phyloP scores from a whole-genome alignment of 2,888 invertebrate species.

The Cremastinae sp. region DNA sequence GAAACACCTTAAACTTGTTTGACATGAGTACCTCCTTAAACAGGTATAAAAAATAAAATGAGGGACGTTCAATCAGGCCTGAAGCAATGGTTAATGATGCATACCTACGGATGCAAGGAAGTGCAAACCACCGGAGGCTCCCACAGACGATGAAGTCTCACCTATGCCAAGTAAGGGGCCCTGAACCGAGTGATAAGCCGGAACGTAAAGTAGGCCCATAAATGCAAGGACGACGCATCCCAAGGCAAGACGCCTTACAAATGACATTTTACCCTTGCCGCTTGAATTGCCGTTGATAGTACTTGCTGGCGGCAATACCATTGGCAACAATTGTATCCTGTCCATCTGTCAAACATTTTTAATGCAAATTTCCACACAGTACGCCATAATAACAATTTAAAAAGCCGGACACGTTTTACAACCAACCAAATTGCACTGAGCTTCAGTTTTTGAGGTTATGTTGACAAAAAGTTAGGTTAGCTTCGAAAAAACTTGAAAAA shows the following conservation, averaged over 20 bases:
- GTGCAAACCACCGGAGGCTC: constrained; percentile 71
- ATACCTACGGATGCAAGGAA: constrained; percentile 76
- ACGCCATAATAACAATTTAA: no score
- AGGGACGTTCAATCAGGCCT: constrained; percentile 11
- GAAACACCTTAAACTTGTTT: no score
- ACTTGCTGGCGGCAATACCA: constrained; percentile 75
- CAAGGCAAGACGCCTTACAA: constrained; percentile 73
- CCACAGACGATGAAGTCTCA: constrained; percentile 74
- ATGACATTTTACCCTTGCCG: constrained; percentile 73
- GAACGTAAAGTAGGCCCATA: constrained; percentile 76
- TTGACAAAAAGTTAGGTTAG: not conserved
- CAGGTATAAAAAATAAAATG: not conserved
- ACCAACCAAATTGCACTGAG: not conserved
- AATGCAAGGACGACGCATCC: constrained; percentile 75
- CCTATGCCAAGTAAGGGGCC: constrained; percentile 76
- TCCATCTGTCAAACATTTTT: constrained; percentile 72
- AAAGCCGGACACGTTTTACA: no score
- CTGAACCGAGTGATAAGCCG: constrained; percentile 78
- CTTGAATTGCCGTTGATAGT: constrained; percentile 67
- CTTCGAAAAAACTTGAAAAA: no score
- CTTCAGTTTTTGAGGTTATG: not conserved
- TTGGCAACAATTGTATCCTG: constrained; percentile 73
- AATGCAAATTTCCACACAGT: not conserved
- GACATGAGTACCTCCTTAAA: not conserved
- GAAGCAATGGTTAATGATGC: constrained; percentile 67